phyloP scores from a whole-genome alignment of 2,797 vertebrate genomes.

The Rhinoraja longicauda region DNA sequence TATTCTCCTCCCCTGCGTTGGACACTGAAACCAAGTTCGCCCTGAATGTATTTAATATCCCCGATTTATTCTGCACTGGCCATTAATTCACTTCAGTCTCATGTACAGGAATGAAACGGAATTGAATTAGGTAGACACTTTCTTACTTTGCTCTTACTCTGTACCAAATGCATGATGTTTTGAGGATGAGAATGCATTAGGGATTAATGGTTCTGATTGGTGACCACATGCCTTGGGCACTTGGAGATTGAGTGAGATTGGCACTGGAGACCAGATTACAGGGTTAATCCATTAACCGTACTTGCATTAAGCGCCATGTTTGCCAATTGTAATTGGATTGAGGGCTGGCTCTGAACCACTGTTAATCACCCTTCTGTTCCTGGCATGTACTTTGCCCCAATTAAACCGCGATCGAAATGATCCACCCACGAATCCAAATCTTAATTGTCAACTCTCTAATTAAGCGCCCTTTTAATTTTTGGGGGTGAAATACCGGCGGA shows the following conservation, averaged over 20 bases:
- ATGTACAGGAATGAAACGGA: conserved; percentile 10
- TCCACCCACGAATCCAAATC: neutral
- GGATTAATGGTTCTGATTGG: neutral
- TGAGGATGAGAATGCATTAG: neutral
- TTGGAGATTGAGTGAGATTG: neutral
- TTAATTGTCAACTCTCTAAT: conserved; percentile 27
- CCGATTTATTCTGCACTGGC: neutral
- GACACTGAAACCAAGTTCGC: neutral
- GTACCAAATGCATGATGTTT: neutral
- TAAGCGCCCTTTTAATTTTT: conserved; percentile 6
- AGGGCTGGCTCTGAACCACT: neutral
- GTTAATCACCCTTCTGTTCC: neutral
- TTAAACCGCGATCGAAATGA: neutral
- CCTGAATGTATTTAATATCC: conserved; percentile 9
- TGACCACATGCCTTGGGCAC: neutral
- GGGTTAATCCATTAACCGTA: conserved; percentile 26
- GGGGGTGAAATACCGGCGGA: neutral
- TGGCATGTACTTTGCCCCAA: neutral
- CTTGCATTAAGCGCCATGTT: neutral
- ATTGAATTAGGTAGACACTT: neutral
- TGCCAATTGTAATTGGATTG: conserved; percentile 27
- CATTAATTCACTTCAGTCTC: neutral
- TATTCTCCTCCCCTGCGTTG: neutral
- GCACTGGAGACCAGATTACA: neutral
- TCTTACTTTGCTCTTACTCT: neutral